phyloP scores from a whole-genome alignment of 2,113 vertebrate genomes.

The Pipa parva region DNA sequence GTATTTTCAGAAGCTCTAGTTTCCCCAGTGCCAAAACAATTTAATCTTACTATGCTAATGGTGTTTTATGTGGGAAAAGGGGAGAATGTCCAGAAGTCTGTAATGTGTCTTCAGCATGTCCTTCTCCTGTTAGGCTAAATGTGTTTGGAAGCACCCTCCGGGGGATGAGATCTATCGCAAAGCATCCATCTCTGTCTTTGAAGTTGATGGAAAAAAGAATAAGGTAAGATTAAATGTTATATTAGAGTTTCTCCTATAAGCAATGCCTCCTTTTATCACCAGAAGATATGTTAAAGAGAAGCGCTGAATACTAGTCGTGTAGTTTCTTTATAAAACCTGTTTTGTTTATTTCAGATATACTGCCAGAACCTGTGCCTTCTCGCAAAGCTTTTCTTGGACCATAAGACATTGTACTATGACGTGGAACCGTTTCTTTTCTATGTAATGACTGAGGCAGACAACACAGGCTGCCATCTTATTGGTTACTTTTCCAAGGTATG shows the following conservation, averaged over 20 bases:
- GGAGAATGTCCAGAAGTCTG: background rate
- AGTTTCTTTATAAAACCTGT: no score
- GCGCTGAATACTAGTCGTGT: background rate
- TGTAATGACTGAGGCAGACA: constrained; percentile 97
- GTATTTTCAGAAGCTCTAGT: no score
- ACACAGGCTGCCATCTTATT: constrained; percentile 95
- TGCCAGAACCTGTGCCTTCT: constrained; percentile 97
- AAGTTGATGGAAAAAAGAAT: constrained; percentile 98
- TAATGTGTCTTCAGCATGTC: no score
- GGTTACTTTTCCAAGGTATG: constrained; percentile 96
- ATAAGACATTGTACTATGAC: constrained; percentile 96
- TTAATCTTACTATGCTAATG: constrained; percentile 6
- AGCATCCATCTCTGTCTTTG: constrained; percentile 91
- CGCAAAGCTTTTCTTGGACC: constrained; percentile 96
- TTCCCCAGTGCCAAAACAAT: no score
- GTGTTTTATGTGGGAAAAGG: background rate
- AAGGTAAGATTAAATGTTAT: constrained; percentile 82
- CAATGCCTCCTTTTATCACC: background rate
- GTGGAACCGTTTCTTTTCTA: constrained; percentile 99
- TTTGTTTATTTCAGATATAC: constrained; percentile 75
- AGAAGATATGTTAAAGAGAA: background rate
- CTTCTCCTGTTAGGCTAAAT: constrained; percentile 78
- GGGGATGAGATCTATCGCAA: constrained; percentile 97
- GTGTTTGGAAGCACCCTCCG: constrained; percentile 97
- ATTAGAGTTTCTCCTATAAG: background rate